Evolutionary conservation across 2,888 invertebrate species (phyloP).

Genomic region (Microctonus brassicae): DNA sequence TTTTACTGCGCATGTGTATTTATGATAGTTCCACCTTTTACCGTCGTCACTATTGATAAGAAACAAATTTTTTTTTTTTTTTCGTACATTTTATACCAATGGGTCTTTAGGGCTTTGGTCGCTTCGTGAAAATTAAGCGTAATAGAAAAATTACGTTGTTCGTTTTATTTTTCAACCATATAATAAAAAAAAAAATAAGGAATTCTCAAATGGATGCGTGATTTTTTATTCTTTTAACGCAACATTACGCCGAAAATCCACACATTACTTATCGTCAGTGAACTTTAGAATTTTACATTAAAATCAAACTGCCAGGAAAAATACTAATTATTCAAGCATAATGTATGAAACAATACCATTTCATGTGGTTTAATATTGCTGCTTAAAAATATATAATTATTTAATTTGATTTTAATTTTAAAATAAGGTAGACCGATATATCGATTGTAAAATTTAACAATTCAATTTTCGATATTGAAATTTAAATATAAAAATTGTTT

Average conservation of each 20-base stretch:
- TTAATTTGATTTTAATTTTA: background rate
- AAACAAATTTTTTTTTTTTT: no score
- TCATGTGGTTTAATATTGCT: background rate
- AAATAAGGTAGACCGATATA: background rate
- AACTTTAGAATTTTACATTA: background rate
- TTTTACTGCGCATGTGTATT: no score
- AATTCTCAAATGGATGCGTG: background rate
- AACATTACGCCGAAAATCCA: background rate
- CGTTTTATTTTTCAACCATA: background rate
- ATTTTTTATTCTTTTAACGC: background rate
- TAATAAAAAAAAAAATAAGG: background rate
- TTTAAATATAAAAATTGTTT: background rate
- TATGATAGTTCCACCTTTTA: no score
- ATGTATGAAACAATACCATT: background rate
- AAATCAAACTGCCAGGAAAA: background rate
- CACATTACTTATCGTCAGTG: background rate
- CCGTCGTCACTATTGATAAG: no score
- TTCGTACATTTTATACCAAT: no score
- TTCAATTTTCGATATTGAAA: background rate
- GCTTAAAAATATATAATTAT: no score
- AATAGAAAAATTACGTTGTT: background rate
- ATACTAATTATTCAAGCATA: background rate
- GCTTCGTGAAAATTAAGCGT: background rate
- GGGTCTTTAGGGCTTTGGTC: background rate
- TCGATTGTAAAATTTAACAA: background rate